A percentile compares a stretch with the other conserved stretches of the same genome.
Evolutionary conservation across 2,113 vertebrate species (phyloP).

Genomic region (Callopanchax toddi): DNA sequence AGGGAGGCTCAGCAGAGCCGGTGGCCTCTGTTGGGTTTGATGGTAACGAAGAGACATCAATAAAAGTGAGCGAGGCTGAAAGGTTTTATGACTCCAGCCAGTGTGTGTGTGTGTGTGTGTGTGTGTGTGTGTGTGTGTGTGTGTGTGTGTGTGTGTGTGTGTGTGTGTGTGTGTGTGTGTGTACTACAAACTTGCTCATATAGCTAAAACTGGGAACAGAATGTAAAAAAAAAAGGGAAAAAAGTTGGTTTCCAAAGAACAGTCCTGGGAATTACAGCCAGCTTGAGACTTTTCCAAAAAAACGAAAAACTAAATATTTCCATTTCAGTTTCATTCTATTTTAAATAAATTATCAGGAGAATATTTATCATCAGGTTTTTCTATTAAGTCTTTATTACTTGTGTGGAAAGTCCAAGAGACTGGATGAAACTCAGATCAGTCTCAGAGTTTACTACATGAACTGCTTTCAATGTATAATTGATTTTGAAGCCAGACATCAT

Average conservation of each 20-base stretch:
- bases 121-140: slow-evolving; percentile 26
- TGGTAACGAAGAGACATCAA: slow-evolving; percentile 74
- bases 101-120: slow-evolving; percentile 12
- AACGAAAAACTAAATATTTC: slow-evolving; percentile 23
- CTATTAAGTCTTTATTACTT: slow-evolving; percentile 7
- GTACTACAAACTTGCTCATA: slow-evolving; percentile 48
- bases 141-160: slow-evolving; percentile 22
- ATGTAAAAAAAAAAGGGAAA: slow-evolving; percentile 16
- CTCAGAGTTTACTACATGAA: neutral
- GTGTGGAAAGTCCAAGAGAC: slow-evolving; percentile 8
- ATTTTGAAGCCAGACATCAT: slow-evolving; percentile 16
- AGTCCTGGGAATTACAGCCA: slow-evolving; percentile 15
- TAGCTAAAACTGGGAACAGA: slow-evolving; percentile 40
- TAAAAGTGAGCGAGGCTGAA: slow-evolving; percentile 64
- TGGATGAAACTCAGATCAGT: neutral
- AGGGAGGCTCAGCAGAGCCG: slow-evolving; percentile 60
- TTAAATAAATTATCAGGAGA: slow-evolving; percentile 8
- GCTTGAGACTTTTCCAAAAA: slow-evolving; percentile 23
- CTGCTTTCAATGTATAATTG: neutral
- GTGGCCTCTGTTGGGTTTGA: slow-evolving; percentile 66
- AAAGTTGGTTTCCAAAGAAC: slow-evolving; percentile 12
- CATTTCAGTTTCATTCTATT: slow-evolving; percentile 40
- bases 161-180: slow-evolving; percentile 49
- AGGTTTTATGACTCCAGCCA: slow-evolving; percentile 65
- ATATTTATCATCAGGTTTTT: slow-evolving; percentile 38